Percentiles rank a stretch among this genome's conserved stretches.
Conservation (phyloP, 64 coral and sea anemone genomes). For the Stylophora pistillata region DNA sequence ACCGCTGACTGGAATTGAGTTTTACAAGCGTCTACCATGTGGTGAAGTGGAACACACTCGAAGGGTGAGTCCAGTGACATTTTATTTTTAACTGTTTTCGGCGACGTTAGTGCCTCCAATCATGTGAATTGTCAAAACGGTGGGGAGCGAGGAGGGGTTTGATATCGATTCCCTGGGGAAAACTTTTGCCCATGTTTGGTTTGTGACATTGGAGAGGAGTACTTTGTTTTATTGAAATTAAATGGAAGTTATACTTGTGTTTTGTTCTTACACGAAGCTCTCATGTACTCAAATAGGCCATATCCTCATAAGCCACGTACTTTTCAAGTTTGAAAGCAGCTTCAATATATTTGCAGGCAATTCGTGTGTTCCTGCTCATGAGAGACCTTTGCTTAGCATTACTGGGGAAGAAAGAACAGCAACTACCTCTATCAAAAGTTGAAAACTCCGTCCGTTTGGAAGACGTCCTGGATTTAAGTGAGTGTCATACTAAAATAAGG, state of each 20-base stretch:
- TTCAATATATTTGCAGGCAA: constrained; percentile 52
- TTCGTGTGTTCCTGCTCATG: constrained; percentile 94
- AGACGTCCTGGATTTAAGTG: constrained; percentile 96
- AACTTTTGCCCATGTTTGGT: too few relatives aligned
- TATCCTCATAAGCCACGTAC: too few relatives aligned
- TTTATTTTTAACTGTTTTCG: constrained; percentile 4
- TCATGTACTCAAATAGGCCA: too few relatives aligned
- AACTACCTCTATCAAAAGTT: constrained; percentile 95
- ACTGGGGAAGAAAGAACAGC: constrained; percentile 63
- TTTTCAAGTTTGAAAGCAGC: too few relatives aligned
- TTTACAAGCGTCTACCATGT: constrained; percentile 95
- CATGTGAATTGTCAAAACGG: too few relatives aligned
- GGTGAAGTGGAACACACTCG: constrained; percentile 96
- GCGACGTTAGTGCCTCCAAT: too few relatives aligned
- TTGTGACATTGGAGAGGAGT: too few relatives aligned
- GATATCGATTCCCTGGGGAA: not conserved
- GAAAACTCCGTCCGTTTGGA: constrained; percentile 94
- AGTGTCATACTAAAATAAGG: constrained; percentile 17
- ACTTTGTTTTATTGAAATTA: too few relatives aligned
- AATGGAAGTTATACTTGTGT: too few relatives aligned
- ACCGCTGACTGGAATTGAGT: constrained; percentile 96
- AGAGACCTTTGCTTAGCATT: constrained; percentile 88
- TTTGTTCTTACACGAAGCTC: too few relatives aligned
- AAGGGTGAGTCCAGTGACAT: constrained; percentile 49
- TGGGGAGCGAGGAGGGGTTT: too few relatives aligned